Evolutionary conservation across 2,888 invertebrate genomes (phyloP).

Genomic region (Buathra laborator): DNA sequence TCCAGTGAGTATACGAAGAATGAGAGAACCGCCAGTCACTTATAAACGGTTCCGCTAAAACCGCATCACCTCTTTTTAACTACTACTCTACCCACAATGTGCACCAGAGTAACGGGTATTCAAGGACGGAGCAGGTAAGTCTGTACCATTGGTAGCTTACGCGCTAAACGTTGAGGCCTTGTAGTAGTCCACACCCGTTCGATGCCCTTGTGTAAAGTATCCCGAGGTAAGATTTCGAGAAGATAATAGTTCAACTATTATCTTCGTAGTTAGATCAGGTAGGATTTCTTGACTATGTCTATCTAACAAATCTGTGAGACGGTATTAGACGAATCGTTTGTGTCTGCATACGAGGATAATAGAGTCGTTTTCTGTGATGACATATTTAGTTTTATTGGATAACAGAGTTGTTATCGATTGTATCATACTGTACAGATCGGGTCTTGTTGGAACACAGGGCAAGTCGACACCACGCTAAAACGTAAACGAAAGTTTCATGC

Average conservation of each 20-base stretch:
- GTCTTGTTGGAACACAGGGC: too few relatives aligned
- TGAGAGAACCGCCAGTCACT: not conserved
- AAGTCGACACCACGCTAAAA: too few relatives aligned
- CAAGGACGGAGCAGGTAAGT: conserved; percentile 12
- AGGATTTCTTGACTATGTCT: not conserved
- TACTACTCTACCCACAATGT: not conserved
- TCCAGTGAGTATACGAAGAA: not conserved
- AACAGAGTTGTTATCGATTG: too few relatives aligned
- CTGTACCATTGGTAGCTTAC: conserved; percentile 8
- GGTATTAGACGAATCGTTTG: too few relatives aligned
- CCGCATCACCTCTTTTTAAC: not conserved
- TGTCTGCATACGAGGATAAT: too few relatives aligned
- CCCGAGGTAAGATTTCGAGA: conserved; percentile 7
- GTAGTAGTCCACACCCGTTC: not conserved
- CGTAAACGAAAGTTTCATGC: too few relatives aligned
- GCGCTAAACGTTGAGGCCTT: conserved; percentile 7
- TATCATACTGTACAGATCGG: too few relatives aligned
- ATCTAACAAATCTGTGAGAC: not conserved
- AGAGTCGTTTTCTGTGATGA: too few relatives aligned
- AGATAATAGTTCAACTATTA: not conserved
- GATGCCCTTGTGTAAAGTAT: not conserved
- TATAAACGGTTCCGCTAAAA: not conserved
- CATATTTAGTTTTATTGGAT: too few relatives aligned
- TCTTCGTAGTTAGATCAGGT: not conserved
- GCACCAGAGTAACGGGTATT: not conserved